These are phyloP conservation scores for Raja brachyura DNA, from an alignment of 2,113 vertebrate species.

Conservation along the genomic window DNA sequence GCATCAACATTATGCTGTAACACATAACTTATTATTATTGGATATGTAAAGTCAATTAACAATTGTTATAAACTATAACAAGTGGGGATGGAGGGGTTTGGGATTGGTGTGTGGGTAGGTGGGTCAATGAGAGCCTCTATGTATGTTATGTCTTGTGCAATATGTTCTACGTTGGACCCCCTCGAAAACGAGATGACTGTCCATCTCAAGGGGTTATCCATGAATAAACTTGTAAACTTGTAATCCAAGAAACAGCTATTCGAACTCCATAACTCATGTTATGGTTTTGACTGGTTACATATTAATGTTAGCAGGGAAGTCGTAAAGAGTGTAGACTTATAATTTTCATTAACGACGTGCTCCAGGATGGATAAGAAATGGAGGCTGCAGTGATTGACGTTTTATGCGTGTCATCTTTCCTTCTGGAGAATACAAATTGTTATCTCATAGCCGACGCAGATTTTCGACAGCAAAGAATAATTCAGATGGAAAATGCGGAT, in stretches of 20 bases:
- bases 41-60: too few species aligned
- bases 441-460: background rate
- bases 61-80: too few species aligned
- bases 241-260: background rate
- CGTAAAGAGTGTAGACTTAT: background rate
- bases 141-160: too few species aligned
- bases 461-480: conserved; percentile 14
- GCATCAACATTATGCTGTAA: too few species aligned
- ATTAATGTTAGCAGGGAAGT: conserved; percentile 2
- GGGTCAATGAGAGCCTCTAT: too few species aligned
- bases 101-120: too few species aligned
- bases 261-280: background rate
- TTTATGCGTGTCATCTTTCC: background rate
- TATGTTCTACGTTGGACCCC: too few species aligned
- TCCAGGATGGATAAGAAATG: background rate
- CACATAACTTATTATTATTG: too few species aligned
- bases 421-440: background rate
- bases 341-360: background rate
- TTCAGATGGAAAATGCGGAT: conserved; percentile 30
- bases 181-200: too few species aligned
- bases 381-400: background rate
- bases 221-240: too few species aligned
- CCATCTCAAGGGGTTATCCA: too few species aligned
- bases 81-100: too few species aligned
- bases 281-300: conserved; percentile 1